phyloP scores from a whole-genome alignment of 2,113 vertebrate species.

The Ursus arctos region DNA sequence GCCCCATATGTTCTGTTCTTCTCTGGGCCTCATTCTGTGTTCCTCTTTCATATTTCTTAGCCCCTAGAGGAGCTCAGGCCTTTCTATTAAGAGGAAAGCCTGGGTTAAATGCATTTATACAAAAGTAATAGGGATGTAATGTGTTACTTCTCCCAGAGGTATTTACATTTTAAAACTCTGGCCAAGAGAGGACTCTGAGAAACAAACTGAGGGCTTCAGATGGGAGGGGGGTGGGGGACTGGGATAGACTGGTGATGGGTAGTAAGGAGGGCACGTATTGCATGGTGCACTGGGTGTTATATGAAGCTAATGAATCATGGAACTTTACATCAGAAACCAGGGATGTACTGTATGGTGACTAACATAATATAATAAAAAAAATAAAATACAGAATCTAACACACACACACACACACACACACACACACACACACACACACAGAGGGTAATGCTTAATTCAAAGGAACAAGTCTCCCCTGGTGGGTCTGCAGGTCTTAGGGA shows the following conservation, averaged over 20 bases:
- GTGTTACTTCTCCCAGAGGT: slow-evolving; percentile 44
- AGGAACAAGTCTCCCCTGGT: background rate
- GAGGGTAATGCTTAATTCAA: slow-evolving; percentile 38
- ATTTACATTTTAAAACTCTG: slow-evolving; percentile 64
- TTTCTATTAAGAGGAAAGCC: slow-evolving; percentile 17
- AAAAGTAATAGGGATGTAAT: slow-evolving; percentile 50
- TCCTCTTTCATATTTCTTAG: slow-evolving; percentile 17
- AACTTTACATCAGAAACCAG: too few species aligned
- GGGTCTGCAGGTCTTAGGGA: background rate
- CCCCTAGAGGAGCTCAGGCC: background rate
- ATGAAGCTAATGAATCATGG: too few species aligned
- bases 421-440: too few species aligned
- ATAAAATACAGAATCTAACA: too few species aligned
- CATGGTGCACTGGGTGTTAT: too few species aligned
- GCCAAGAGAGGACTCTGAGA: background rate
- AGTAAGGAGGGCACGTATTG: too few species aligned
- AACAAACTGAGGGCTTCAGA: too few species aligned
- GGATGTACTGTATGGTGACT: too few species aligned
- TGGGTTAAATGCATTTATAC: slow-evolving; percentile 61
- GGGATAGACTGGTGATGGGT: too few species aligned
- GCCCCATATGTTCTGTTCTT: background rate
- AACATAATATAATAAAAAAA: too few species aligned
- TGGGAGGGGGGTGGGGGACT: too few species aligned
- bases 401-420: too few species aligned
- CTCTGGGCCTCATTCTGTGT: background rate